These are phyloP conservation scores for Gymnoscelis rufifasciata DNA, from an alignment of 2,888 invertebrate genomes.

Conservation along the genomic window DNA sequence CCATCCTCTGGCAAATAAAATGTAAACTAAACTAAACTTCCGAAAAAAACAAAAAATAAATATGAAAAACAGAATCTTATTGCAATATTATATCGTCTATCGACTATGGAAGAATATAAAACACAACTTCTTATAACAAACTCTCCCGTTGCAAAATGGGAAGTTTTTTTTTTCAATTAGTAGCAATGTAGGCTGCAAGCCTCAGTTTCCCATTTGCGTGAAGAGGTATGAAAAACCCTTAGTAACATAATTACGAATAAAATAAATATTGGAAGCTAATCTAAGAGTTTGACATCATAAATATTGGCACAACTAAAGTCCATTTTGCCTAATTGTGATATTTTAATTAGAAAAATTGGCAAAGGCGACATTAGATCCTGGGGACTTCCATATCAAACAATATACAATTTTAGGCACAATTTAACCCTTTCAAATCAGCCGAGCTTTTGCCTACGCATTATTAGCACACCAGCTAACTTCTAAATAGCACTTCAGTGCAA, in stretches of 20 bases:
- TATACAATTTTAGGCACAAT: constrained; percentile 3
- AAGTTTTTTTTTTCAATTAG: constrained; percentile 47
- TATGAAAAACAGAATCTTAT: constrained; percentile 12
- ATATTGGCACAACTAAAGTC: constrained; percentile 31
- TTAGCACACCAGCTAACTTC: background rate
- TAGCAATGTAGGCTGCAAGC: constrained; percentile 1
- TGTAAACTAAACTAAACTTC: constrained; percentile 5
- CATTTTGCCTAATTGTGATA: constrained; percentile 20
- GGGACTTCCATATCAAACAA: constrained; percentile 4
- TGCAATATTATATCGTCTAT: constrained; percentile 11
- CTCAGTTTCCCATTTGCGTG: constrained; percentile 30
- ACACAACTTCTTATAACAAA: constrained; percentile 25
- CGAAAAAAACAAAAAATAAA: constrained; percentile 12
- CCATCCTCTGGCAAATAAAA: constrained; percentile 24
- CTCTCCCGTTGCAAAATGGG: constrained; percentile 35
- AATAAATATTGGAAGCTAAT: constrained; percentile 45
- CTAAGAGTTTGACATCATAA: constrained; percentile 28
- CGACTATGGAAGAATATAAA: constrained; percentile 28
- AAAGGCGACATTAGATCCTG: constrained; percentile 4
- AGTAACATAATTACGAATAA: constrained; percentile 51
- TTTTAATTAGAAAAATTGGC: constrained; percentile 4
- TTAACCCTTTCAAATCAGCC: background rate
- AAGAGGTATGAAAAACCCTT: constrained; percentile 44
- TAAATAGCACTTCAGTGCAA: background rate
- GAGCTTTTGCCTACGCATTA: background rate